Evolutionary conservation across 23 tunicate genomes (phyloP), one percentile per base, ranked within the genome.

Genomic region (Styela clava): DNA sequence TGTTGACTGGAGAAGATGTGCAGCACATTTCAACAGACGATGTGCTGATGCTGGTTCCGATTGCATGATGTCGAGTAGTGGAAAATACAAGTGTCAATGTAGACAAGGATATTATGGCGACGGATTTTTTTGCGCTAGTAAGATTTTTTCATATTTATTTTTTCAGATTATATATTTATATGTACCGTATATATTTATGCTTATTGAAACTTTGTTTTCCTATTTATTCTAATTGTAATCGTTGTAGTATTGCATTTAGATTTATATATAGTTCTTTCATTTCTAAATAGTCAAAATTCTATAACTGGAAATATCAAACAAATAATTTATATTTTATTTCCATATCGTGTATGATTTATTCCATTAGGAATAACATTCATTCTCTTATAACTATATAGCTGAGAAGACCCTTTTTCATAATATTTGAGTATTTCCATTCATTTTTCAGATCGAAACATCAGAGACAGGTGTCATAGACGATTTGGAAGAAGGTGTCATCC

Each of bases 391-490:
- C n/a, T n/a, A n/a, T n/a, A n/a, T n/a, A n/a, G n/a, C n/a, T n/a
- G n/a, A n/a, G n/a, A n/a, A n/a, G n/a, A n/a, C n/a, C n/a, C n/a
- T n/a, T n/a, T n/a, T n/a, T n/a, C n/a, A n/a, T n/a, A n/a, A n/a
- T n/a, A n/a, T n/a, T n/a, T n/a, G n/a, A n/a, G n/a, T n/a, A n/a
- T n/a, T n/a, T n/a, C n/a, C n/a, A n/a, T n/a, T n/a, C n/a, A n/a
- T 44, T 12, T 44, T 44, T 44, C 56, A 44, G 56, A 44, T 44
- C 12, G 9, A 44, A 44, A 44, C 56, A 44, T 44, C 12, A 44
- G 56, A 26, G 71, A 71, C 77, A 30, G 37, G 23, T 76, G 81
- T 52, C 65, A 44, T 16, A 51, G 29, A 76, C 81, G 81, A n/a
- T 76, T 76, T 34, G 81, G 81, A 26, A 52, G 65, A 23, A 52